A percentile compares a stretch with the other conserved stretches of the same genome.
Conservation (phyloP, 2,797 vertebrate species). For the Danio aesculapii region DNA sequence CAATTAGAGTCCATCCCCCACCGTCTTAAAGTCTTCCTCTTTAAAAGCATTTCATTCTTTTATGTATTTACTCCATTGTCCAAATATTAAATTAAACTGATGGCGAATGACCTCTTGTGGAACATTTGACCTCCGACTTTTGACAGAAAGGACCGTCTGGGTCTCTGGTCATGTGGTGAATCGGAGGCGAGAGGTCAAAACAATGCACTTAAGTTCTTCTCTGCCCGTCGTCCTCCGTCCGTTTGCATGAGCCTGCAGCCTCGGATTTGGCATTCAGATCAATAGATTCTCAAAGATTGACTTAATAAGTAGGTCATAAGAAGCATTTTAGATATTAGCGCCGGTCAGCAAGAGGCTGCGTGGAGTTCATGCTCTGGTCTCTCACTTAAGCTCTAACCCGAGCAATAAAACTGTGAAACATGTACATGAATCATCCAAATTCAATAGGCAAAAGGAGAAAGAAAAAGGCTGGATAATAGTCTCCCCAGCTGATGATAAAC, state of each 20-base stretch:
- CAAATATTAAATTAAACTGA: constrained; percentile 88
- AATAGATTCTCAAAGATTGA: constrained; percentile 73
- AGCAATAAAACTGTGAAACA: constrained; percentile 61
- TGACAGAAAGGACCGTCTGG: constrained; percentile 82
- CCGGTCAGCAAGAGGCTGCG: constrained; percentile 65
- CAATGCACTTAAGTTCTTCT: constrained; percentile 82
- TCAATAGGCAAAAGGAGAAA: constrained; percentile 46
- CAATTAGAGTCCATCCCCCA: constrained; percentile 59
- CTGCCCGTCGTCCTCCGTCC: constrained; percentile 45
- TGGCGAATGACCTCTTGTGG: constrained; percentile 84
- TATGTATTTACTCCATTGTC: constrained; percentile 64
- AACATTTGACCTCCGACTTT: constrained; percentile 80
- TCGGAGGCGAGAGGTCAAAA: constrained; percentile 81
- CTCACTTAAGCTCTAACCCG: constrained; percentile 60
- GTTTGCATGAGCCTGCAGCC: constrained; percentile 67
- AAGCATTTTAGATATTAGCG: constrained; percentile 78
- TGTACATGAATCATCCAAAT: constrained; percentile 61
- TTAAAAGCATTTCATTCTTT: constrained; percentile 70
- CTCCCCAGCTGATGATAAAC: not conserved
- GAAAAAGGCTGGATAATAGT: constrained; percentile 40
- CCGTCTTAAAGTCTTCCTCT: constrained; percentile 57
- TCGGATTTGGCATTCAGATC: constrained; percentile 71
- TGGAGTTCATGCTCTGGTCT: constrained; percentile 73
- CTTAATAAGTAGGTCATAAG: constrained; percentile 80
- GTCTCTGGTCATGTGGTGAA: constrained; percentile 78